Conservation (phyloP, 2,888 invertebrate genomes). For the Pantelozetes paolii region DNA sequence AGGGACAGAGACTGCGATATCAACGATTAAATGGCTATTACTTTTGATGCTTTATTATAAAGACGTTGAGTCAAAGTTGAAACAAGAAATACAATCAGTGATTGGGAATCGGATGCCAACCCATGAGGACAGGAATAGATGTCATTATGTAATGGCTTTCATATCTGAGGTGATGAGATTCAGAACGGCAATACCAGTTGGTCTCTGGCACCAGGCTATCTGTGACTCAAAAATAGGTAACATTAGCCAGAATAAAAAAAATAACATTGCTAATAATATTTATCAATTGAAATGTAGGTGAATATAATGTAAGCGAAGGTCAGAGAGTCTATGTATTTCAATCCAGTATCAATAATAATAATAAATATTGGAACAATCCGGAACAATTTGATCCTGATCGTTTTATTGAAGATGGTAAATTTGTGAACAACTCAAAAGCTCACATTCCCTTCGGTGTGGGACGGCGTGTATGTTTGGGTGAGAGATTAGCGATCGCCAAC, state of each 20-base stretch:
- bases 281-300: no score
- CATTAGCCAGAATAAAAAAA: no score
- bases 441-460: conserved; percentile 16
- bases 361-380: background rate
- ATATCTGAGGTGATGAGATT: background rate
- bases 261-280: no score
- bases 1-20: background rate
- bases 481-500: conserved; percentile 1
- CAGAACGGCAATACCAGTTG: background rate
- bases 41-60: background rate
- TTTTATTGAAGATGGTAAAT: background rate
- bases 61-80: background rate
- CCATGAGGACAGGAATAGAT: background rate
- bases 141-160: background rate
- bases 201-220: background rate
- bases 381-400: background rate
- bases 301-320: background rate
- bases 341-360: background rate
- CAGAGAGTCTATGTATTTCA: background rate
- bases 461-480: conserved; percentile 1
- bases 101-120: background rate
- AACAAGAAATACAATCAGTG: background rate
- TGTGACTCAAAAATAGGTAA: background rate
- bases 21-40: background rate
- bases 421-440: background rate